phyloP scores from a whole-genome alignment of 2,888 invertebrate genomes.

The Melanophora roralis region DNA sequence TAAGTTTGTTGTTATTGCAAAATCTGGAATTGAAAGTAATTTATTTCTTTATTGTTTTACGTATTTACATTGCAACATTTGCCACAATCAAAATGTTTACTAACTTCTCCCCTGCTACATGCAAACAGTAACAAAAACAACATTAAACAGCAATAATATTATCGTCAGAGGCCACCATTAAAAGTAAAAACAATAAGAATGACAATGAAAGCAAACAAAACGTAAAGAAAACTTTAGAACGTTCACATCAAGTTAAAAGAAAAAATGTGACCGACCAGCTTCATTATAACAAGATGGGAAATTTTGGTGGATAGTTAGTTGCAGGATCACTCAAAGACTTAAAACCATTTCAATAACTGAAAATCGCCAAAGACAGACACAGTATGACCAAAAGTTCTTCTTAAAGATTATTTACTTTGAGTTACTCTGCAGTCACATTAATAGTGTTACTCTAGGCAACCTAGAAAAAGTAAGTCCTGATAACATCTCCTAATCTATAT shows the following conservation, averaged over 20 bases:
- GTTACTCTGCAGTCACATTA: too few species aligned
- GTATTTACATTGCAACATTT: slow-evolving; percentile 67
- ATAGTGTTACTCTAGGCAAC: too few species aligned
- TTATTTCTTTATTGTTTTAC: slow-evolving; percentile 77
- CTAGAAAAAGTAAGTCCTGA: too few species aligned
- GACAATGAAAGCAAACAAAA: slow-evolving; percentile 59
- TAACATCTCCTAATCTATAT: too few species aligned
- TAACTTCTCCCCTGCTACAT: slow-evolving; percentile 32
- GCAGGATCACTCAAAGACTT: too few species aligned
- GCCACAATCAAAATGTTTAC: slow-evolving; percentile 13
- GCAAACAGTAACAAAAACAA: slow-evolving; percentile 19
- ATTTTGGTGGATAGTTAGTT: background rate
- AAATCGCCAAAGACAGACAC: too few species aligned
- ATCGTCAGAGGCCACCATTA: slow-evolving; percentile 46
- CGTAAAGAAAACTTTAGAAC: slow-evolving; percentile 18
- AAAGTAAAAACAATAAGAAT: slow-evolving; percentile 36
- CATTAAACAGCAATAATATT: slow-evolving; percentile 12
- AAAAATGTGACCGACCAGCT: slow-evolving; percentile 27
- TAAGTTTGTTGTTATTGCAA: slow-evolving; percentile 61
- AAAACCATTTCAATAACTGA: background rate
- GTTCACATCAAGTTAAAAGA: background rate
- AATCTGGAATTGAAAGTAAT: slow-evolving; percentile 73
- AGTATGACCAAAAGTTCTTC: too few species aligned
- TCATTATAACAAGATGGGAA: background rate
- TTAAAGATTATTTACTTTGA: too few species aligned